Conservation (phyloP, 2,888 invertebrate genomes). For the Pheosia gnoma region DNA sequence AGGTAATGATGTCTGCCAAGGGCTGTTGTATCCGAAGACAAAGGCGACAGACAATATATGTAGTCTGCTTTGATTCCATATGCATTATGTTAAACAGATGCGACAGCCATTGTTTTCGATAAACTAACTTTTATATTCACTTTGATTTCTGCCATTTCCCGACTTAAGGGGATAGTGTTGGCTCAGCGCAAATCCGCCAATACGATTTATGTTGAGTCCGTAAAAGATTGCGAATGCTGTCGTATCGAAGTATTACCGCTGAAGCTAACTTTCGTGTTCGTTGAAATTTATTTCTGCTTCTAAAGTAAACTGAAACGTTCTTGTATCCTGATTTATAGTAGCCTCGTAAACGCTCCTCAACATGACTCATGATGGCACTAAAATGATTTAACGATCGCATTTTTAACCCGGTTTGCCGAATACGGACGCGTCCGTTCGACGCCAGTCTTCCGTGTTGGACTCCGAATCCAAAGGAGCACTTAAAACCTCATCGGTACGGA, state of each 20-base stretch:
- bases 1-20: constrained; percentile 18
- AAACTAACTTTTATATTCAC: constrained; percentile 24
- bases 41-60: constrained; percentile 27
- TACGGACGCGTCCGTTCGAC: constrained; percentile 32
- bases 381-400: constrained; percentile 57
- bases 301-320: constrained; percentile 64
- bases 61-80: constrained; percentile 39
- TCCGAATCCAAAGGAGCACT: constrained; percentile 44
- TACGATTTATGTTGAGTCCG: constrained; percentile 27
- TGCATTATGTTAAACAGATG: constrained; percentile 51
- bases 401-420: constrained; percentile 54
- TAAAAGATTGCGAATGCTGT: constrained; percentile 18
- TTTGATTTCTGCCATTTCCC: not conserved
- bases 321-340: constrained; percentile 65
- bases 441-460: constrained; percentile 39
- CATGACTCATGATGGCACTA: constrained; percentile 67
- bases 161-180: not conserved
- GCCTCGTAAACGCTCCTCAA: constrained; percentile 60
- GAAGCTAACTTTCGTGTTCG: constrained; percentile 29
- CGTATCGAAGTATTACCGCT: constrained; percentile 22
- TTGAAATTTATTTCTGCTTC: constrained; percentile 66
- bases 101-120: constrained; percentile 46
- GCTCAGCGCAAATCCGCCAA: not conserved
- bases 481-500: constrained; percentile 39
- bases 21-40: constrained; percentile 24